These are phyloP conservation scores for Chloroceryle aenea DNA, from an alignment of 2,113 vertebrate genomes.

Conservation along the genomic window DNA sequence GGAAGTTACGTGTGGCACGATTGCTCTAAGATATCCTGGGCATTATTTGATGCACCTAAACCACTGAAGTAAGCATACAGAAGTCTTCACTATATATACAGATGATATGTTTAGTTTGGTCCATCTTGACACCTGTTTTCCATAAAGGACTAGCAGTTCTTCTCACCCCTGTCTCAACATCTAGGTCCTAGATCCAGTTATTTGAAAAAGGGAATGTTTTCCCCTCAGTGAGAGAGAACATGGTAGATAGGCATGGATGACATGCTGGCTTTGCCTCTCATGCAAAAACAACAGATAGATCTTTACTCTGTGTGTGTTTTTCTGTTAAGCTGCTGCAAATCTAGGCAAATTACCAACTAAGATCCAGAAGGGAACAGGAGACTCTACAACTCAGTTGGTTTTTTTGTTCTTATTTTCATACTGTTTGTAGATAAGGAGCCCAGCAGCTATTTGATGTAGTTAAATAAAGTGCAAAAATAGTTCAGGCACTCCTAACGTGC, in stretches of 20 bases:
- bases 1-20: background rate
- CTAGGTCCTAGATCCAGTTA: background rate
- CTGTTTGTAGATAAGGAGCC: background rate
- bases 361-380: conserved; percentile 2
- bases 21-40: background rate
- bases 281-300: background rate
- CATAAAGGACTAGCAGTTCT: background rate
- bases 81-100: background rate
- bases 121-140: background rate
- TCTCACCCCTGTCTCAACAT: background rate
- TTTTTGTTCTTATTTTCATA: conserved; percentile 6
- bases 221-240: background rate
- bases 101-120: background rate
- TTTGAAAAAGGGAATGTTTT: background rate
- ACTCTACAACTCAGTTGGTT: background rate
- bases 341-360: conserved; percentile 19
- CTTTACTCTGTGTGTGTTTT: background rate
- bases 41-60: background rate
- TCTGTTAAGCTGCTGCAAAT: background rate
- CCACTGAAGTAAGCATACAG: background rate
- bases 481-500: background rate
- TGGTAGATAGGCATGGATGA: background rate
- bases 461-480: background rate
- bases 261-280: background rate
- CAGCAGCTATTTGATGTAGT: background rate